Conservation (phyloP, 1,140 invertebrate species). For the Dolichoris vasculosae region DNA sequence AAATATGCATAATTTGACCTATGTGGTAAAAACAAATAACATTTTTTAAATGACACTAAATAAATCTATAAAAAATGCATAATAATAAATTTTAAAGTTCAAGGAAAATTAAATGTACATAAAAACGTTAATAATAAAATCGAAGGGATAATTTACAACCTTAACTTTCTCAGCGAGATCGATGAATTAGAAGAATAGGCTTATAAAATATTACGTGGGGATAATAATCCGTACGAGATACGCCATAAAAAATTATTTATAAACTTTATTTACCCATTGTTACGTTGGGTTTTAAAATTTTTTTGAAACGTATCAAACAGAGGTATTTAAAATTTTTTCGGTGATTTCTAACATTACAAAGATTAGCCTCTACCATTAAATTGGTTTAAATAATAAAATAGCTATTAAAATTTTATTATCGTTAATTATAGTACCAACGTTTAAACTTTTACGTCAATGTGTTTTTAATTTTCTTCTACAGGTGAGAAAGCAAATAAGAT, state of each 20-base stretch:
- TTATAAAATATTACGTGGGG: not conserved
- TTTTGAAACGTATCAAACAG: not conserved
- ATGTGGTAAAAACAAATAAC: no score
- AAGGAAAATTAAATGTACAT: no score
- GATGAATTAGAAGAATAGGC: not conserved
- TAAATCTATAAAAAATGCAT: no score
- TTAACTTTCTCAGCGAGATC: not conserved
- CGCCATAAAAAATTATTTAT: not conserved
- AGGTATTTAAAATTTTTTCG: not conserved
- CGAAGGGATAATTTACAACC: not conserved
- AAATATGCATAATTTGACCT: no score
- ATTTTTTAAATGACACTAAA: no score
- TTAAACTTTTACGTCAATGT: not conserved
- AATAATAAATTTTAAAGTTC: no score
- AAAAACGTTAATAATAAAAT: no score
- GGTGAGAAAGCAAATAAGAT: not conserved
- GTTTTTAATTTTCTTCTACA: slow-evolving; percentile 14
- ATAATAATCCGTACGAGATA: not conserved
- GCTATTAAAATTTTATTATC: not conserved
- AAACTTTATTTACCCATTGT: not conserved
- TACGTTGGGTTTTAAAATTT: not conserved
- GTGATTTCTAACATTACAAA: not conserved
- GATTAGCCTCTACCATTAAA: not conserved
- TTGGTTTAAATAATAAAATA: not conserved
- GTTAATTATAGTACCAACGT: not conserved